Evolutionary conservation across 2,888 invertebrate species (phyloP), one percentile per base, ranked within the genome.

Genomic region (Junonia oenone): DNA sequence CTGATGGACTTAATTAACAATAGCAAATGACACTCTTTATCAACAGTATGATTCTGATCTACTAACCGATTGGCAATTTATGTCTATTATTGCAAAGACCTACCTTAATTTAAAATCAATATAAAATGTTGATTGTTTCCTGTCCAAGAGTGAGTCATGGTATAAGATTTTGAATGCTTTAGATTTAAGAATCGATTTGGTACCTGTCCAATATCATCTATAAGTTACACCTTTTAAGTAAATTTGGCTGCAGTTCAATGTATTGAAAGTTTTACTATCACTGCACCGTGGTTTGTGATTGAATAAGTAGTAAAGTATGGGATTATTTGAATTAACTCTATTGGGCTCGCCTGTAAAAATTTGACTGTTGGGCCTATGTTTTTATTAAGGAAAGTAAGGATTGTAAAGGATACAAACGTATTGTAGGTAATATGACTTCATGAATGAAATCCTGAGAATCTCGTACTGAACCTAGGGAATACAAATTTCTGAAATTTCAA

Each of bases 201-300:
- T n/a, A n/a, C 9, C 14, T 8, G 22, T 40, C 48, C 43, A 49
- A 43, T 19, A 31, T 43, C 22, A 45, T 17, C 13, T 52, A 46
- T 38, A 26, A 48, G 19, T 53, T 48, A 52, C 27, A 37, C 29
- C 43, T 45, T 48, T 27, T 26, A 51, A 40, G 47, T 27, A 50
- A 29, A 1, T 33, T 51, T 56, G 51, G 56, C 56, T 56, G 8
- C 14, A 14, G 33, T 56, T 56, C 51, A 56, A 47, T 33, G 19
- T 56, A 56, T 51, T 51, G 51, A 51, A 43, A 56, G 46, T 56
- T 56, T 43, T 51, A 43, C 40, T 46, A 47, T 51, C 51, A 56
- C 40, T 51, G 43, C 38, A 27, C 19, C 27, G 13, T 43, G 47
- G 35, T 14, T n/a, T 33, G 17, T 51, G 46, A 17, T 38, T 31